A percentile compares a stretch with the other conserved stretches of the same genome.
phyloP scores from a whole-genome alignment of 1,140 invertebrate genomes.

The Calephelis virginiensis region DNA sequence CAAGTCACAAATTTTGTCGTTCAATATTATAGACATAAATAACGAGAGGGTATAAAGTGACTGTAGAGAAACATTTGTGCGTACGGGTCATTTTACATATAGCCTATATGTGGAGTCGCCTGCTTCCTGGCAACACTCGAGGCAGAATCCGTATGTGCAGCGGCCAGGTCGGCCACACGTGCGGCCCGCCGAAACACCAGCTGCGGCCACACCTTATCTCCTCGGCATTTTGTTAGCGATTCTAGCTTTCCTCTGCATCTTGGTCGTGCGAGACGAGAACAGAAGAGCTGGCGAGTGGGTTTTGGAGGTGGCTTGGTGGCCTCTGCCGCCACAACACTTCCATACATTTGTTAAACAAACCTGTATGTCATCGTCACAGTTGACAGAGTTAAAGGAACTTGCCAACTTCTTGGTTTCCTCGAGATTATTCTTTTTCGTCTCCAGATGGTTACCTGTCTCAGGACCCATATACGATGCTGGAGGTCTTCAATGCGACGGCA shows the following conservation, averaged over 20 bases:
- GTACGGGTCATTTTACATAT: too few relatives aligned
- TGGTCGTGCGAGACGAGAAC: conserved; percentile 33
- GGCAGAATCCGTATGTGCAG: conserved; percentile 19
- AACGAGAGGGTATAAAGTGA: too few relatives aligned
- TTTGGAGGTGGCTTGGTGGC: conserved; percentile 22
- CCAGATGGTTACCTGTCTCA: conserved; percentile 42
- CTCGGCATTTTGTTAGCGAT: conserved; percentile 39
- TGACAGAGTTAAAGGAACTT: conserved; percentile 38
- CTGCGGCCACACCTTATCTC: conserved; percentile 43
- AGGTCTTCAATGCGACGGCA: conserved; percentile 31
- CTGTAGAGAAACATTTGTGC: too few relatives aligned
- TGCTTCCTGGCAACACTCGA: neutral
- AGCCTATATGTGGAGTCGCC: too few relatives aligned
- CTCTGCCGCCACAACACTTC: conserved; percentile 23
- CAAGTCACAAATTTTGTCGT: too few relatives aligned
- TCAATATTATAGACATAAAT: too few relatives aligned
- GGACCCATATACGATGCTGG: conserved; percentile 47
- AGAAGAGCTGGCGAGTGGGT: conserved; percentile 37
- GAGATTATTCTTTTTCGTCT: conserved; percentile 43
- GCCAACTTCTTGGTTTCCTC: conserved; percentile 49
- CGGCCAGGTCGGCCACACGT: conserved; percentile 29
- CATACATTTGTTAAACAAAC: conserved; percentile 46
- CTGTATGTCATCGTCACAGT: conserved; percentile 39
- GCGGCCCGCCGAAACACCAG: conserved; percentile 39
- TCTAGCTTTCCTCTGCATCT: conserved; percentile 46